Conservation (phyloP, 2,888 invertebrate species). For the Drosophila neonasuta region DNA sequence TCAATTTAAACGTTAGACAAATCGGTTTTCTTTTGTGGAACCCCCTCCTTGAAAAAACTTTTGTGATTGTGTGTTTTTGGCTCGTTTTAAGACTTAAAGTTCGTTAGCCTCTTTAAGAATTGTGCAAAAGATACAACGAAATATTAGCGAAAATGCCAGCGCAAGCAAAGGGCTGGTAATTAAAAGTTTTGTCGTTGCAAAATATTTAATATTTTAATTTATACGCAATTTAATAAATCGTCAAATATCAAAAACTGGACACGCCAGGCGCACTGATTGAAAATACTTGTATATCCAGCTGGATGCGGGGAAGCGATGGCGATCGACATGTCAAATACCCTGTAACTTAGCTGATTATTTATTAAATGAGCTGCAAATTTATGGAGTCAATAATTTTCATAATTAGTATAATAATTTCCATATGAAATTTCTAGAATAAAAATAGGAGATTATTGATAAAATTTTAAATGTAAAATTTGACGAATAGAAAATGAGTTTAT, state of each 20-base stretch:
- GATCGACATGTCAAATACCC: conserved; percentile 11
- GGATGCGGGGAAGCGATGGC: no score
- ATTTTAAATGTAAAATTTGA: no score
- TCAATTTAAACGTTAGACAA: conserved; percentile 79
- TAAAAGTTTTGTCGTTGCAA: conserved; percentile 67
- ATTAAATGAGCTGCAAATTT: not conserved
- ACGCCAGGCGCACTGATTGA: conserved; percentile 65
- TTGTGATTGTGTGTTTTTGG: conserved; percentile 2
- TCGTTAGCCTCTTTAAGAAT: conserved; percentile 50
- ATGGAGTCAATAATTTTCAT: no score
- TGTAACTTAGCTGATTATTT: not conserved
- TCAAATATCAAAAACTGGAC: conserved; percentile 52
- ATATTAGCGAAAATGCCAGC: conserved; percentile 50
- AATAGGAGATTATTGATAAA: no score
- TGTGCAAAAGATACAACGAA: conserved; percentile 3
- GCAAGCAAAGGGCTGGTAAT: conserved; percentile 60
- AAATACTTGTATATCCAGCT: conserved; percentile 33
- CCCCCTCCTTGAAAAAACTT: conserved; percentile 2
- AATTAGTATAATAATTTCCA: no score
- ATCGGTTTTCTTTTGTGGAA: conserved; percentile 52
- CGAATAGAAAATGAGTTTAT: no score
- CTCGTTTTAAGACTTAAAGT: conserved; percentile 21
- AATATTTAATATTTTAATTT: conserved; percentile 80
- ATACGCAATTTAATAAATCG: conserved; percentile 79
- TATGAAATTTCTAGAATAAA: no score